Evolutionary conservation across 2,797 vertebrate genomes (phyloP), one percentile per base, ranked within the genome.

Genomic region (Hyperoplus immaculatus): DNA sequence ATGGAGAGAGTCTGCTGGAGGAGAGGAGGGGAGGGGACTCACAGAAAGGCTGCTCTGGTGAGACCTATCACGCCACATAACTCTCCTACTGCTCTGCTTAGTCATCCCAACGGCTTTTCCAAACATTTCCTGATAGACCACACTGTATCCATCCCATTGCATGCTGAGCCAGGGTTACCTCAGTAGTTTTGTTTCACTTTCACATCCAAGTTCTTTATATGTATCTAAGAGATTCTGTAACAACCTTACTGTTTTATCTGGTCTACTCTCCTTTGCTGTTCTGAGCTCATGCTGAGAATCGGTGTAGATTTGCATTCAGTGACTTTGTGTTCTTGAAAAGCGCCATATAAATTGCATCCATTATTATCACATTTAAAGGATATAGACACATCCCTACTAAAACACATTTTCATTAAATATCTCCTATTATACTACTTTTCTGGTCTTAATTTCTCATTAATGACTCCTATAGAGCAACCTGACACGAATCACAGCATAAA

Each of bases 1-100:
- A 99, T 82, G 90, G 95, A 29, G 97, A 98, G 71, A 95, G 93
- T 74, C 90, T 99, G 73, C 94, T 98, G 61, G 97, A 98, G 92
- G 97, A 97, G 72, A 95, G 97, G 77, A 97, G 93, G 82, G 97
- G 98, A 45, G 96, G 97, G 78, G 97, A 99, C 90, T 96, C 96
- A 0, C 94, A 97, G 79, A 96, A 96, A 93, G 90, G 88, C 90
- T 90, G 94, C 90, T 86, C 96, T 81, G 96, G 98, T 99, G 94
- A 70, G 89, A 64, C 43, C 45, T 2, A 2, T 64, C 80, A 36
- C 16, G 4, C 59, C 51, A 76, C 74, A 54, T 81, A 64, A 60
- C 14, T 57, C 64, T 58, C 60, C 18, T 0, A 29, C 21, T 49
- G 64, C 59, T 61, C 80, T 82, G 85, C 69, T 72, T 64, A 72